These are phyloP conservation scores for Allygus modestus DNA, from an alignment of 2,888 invertebrate species.

Conservation along the genomic window DNA sequence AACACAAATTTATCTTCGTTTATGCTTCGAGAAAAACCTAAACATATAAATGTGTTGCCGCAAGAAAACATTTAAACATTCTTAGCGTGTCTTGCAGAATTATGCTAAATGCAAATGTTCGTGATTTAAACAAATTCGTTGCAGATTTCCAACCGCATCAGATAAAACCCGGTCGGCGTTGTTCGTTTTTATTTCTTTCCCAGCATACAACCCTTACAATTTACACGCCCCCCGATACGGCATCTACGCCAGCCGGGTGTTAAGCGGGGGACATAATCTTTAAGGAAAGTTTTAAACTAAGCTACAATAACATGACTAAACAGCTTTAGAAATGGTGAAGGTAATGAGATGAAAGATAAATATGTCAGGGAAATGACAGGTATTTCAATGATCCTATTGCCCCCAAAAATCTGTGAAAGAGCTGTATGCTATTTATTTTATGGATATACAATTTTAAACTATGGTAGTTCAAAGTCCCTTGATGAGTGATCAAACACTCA, in stretches of 20 bases:
- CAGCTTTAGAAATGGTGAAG: too few relatives aligned
- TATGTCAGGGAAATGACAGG: too few relatives aligned
- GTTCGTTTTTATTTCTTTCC: slow-evolving; percentile 29
- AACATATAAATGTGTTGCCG: not conserved
- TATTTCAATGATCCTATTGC: too few relatives aligned
- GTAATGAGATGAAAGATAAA: too few relatives aligned
- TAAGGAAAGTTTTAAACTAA: too few relatives aligned
- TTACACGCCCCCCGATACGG: not conserved
- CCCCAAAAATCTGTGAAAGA: too few relatives aligned
- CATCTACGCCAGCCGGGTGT: not conserved
- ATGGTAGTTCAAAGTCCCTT: too few relatives aligned
- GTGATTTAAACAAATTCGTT: slow-evolving; percentile 45
- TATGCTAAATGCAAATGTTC: slow-evolving; percentile 33
- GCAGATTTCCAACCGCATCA: slow-evolving; percentile 33
- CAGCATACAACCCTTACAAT: not conserved
- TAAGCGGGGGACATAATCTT: not conserved
- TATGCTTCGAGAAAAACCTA: not conserved
- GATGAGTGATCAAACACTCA: too few relatives aligned
- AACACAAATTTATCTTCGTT: too few relatives aligned
- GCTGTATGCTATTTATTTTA: too few relatives aligned
- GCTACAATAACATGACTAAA: too few relatives aligned
- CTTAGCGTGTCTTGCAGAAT: slow-evolving; percentile 31
- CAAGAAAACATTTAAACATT: not conserved
- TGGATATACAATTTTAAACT: too few relatives aligned
- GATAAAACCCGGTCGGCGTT: not conserved